A percentile compares a stretch with the other conserved stretches of the same genome.
phyloP scores from a whole-genome alignment of 2,113 vertebrate species.

The Nestor notabilis region DNA sequence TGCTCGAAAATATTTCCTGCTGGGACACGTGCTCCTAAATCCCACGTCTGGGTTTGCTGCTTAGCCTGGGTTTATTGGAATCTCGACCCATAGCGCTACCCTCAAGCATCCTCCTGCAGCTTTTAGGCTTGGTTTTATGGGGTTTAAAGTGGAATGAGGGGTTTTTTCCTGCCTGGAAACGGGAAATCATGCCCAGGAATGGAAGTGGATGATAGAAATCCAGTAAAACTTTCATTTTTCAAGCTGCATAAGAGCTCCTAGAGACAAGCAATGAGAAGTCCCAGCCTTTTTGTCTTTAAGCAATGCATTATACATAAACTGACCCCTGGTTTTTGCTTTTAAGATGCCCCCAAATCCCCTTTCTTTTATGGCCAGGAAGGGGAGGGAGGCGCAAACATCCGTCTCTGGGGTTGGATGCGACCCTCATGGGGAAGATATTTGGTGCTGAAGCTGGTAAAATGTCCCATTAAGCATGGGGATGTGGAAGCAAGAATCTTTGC shows the following conservation, averaged over 20 bases:
- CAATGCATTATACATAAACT: background rate
- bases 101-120: background rate
- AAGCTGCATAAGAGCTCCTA: background rate
- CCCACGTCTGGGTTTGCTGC: background rate
- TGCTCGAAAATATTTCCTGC: conserved; percentile 31
- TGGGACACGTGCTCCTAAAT: conserved; percentile 2
- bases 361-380: background rate
- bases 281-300: background rate
- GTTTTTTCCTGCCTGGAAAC: background rate
- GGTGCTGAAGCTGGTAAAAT: rapidly evolving
- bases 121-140: background rate
- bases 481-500: background rate
- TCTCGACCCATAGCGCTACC: rapidly evolving
- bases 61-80: background rate
- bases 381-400: rapidly evolving
- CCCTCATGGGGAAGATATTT: rapidly evolving
- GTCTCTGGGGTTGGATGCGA: rapidly evolving
- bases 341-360: rapidly evolving
- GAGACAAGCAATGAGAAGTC: background rate
- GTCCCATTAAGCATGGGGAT: rapidly evolving
- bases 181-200: rapidly evolving
- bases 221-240: background rate
- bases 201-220: background rate
- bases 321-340: background rate
- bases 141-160: background rate